These are phyloP conservation scores for Procambarus virginalis DNA, from an alignment of 1,140 invertebrate genomes.

Conservation along the genomic window DNA sequence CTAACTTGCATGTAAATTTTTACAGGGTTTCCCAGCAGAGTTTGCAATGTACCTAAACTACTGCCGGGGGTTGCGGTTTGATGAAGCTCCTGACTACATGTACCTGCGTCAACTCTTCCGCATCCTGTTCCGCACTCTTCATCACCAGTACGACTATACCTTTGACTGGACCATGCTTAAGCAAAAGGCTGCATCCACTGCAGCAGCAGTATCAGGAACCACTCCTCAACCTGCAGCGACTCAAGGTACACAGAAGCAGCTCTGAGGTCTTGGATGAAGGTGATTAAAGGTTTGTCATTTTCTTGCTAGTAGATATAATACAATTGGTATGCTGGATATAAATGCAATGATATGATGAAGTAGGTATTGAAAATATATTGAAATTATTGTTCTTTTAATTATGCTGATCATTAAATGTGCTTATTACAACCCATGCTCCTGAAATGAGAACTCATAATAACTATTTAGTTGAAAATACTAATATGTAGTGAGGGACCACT, in stretches of 20 bases:
- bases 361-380: background rate
- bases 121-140: constrained; percentile 80
- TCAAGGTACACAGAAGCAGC: constrained; percentile 59
- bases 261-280: constrained; percentile 51
- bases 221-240: constrained; percentile 62
- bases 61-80: constrained; percentile 80
- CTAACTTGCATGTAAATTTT: background rate
- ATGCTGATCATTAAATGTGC: too few species aligned
- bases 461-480: too few species aligned
- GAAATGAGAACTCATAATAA: too few species aligned
- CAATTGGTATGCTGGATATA: background rate
- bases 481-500: too few species aligned
- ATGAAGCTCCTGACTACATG: constrained; percentile 82
- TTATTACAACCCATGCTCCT: too few species aligned
- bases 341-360: background rate
- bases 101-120: constrained; percentile 81
- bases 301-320: background rate
- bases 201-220: constrained; percentile 57
- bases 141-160: constrained; percentile 81
- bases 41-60: constrained; percentile 83
- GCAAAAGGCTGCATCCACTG: constrained; percentile 75
- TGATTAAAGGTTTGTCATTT: constrained; percentile 17
- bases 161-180: constrained; percentile 83
- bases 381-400: too few species aligned
- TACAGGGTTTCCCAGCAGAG: constrained; percentile 78